These are phyloP conservation scores for Temnothorax curvispinosus DNA, from an alignment of 1,140 invertebrate genomes.

Conservation along the genomic window DNA sequence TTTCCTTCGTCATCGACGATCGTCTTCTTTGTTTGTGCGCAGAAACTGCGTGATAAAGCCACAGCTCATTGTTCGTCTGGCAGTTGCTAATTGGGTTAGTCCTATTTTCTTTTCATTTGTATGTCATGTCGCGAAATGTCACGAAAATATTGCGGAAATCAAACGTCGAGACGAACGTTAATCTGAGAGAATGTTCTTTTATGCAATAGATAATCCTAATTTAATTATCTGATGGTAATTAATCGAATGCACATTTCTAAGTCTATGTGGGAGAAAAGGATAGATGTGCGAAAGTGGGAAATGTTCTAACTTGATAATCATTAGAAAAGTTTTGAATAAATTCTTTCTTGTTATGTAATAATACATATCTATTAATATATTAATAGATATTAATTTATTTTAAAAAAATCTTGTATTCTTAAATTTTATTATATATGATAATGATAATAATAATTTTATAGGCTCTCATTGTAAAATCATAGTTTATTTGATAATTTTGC, in stretches of 20 bases:
- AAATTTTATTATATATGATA: neutral
- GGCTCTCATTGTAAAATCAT: neutral
- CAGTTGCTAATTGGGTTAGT: conserved; percentile 38
- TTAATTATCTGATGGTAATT: neutral
- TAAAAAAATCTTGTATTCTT: neutral
- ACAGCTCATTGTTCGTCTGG: conserved; percentile 32
- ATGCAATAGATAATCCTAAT: neutral
- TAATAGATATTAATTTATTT: neutral
- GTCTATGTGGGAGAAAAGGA: neutral
- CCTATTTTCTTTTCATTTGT: neutral
- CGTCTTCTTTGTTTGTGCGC: conserved; percentile 32
- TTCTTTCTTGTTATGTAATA: neutral
- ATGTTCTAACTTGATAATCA: neutral
- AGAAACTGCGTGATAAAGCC: conserved; percentile 33
- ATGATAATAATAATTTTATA: neutral
- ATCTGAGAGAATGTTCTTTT: neutral
- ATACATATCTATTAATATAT: neutral
- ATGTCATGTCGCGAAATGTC: neutral
- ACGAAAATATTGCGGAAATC: neutral
- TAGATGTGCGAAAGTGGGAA: neutral
- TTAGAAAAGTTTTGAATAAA: neutral
- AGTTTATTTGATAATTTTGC: neutral
- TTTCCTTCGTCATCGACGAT: conserved; percentile 53
- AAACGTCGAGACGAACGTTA: neutral
- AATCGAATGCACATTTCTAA: neutral